phyloP scores from a whole-genome alignment of 92 coral and sea anemone genomes.

The Virgularia gustaviana region DNA sequence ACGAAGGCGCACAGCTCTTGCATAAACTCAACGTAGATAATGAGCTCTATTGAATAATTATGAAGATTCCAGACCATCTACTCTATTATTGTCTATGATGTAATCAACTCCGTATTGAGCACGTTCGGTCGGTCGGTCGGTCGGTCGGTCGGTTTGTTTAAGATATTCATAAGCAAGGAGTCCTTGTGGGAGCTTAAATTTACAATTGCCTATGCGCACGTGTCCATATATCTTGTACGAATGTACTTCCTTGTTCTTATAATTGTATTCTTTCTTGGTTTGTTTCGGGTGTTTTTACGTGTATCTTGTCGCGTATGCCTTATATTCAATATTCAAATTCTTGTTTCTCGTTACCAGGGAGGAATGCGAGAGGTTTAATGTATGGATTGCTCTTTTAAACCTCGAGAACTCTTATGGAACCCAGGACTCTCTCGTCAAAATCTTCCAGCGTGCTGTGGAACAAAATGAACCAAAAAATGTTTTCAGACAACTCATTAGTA shows the following conservation, averaged over 20 bases:
- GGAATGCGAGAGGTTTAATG: slow-evolving; percentile 88
- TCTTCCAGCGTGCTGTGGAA: slow-evolving; percentile 90
- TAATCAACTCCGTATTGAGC: too few relatives aligned
- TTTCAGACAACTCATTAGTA: slow-evolving; percentile 78
- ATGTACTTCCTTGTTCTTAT: not conserved
- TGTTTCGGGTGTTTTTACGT: not conserved
- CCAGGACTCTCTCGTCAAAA: slow-evolving; percentile 84
- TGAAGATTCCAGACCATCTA: too few relatives aligned
- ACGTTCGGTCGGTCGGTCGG: too few relatives aligned
- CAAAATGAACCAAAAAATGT: slow-evolving; percentile 95
- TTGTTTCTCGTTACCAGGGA: slow-evolving; percentile 56
- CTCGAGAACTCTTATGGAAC: slow-evolving; percentile 92
- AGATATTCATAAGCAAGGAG: too few relatives aligned
- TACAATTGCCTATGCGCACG: not conserved
- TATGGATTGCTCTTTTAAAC: slow-evolving; percentile 95
- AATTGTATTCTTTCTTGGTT: not conserved
- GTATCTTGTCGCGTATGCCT: not conserved
- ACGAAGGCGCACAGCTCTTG: too few relatives aligned
- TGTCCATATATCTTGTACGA: too few relatives aligned
- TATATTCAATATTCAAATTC: not conserved
- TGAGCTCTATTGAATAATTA: too few relatives aligned
- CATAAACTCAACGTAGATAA: too few relatives aligned
- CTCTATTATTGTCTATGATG: too few relatives aligned
- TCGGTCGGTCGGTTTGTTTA: too few relatives aligned
- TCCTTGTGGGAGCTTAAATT: too few relatives aligned